Evolutionary conservation across 1,140 invertebrate species (phyloP).

Genomic region (Dreissena polymorpha): DNA sequence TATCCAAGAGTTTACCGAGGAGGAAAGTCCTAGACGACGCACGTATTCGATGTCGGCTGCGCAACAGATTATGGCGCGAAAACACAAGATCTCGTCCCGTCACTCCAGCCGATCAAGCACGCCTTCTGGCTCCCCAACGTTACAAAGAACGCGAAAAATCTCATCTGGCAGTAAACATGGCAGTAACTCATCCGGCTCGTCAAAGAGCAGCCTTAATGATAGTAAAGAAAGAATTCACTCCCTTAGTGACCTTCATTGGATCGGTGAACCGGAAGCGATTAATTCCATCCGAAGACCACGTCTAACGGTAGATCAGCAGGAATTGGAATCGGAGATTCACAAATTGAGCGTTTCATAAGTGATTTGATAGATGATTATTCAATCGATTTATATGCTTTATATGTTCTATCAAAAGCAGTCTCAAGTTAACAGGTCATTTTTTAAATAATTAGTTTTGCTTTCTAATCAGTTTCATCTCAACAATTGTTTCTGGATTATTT

Average conservation of each 20-base stretch:
- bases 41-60: conserved; percentile 47
- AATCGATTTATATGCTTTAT: neutral
- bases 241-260: conserved; percentile 55
- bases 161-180: conserved; percentile 4
- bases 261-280: conserved; percentile 64
- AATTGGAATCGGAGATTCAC: conserved; percentile 43
- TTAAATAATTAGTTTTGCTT: no score
- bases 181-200: conserved; percentile 27
- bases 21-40: conserved; percentile 15
- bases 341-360: conserved; percentile 12
- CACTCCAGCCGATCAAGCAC: conserved; percentile 9
- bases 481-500: no score
- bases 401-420: no score
- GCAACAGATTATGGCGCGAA: conserved; percentile 2
- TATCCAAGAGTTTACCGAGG: neutral
- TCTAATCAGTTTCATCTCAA: no score
- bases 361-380: neutral
- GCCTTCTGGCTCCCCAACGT: conserved; percentile 27
- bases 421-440: no score
- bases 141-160: conserved; percentile 4
- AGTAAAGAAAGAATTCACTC: conserved; percentile 36
- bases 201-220: conserved; percentile 21
- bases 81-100: neutral
- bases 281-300: conserved; percentile 60
- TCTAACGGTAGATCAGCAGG: conserved; percentile 61